phyloP scores from a whole-genome alignment of 2,113 vertebrate genomes.

The Arenaria interpres region DNA sequence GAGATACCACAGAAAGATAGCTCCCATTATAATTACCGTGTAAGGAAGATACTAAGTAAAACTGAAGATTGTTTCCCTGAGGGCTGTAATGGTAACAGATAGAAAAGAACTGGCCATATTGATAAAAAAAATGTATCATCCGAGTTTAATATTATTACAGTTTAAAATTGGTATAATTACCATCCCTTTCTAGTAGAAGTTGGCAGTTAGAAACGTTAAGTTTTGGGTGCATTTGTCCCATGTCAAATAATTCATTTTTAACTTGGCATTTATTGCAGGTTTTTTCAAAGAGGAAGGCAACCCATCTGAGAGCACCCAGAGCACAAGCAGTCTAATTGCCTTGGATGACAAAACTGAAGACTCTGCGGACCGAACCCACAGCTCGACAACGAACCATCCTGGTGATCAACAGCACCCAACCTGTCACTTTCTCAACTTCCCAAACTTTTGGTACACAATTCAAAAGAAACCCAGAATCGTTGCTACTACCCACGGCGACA shows the following conservation, averaged over 20 bases:
- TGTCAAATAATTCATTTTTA: not conserved
- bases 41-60: not conserved
- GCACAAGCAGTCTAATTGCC: not conserved
- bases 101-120: not conserved
- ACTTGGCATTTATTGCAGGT: not conserved
- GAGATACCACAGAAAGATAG: not conserved
- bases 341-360: not conserved
- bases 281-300: not conserved
- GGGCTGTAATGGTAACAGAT: not conserved
- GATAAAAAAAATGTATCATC: not conserved
- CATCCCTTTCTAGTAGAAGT: not conserved
- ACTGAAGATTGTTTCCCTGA: not conserved
- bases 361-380: not conserved
- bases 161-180: not conserved
- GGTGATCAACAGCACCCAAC: not conserved
- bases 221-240: not conserved
- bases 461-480: not conserved
- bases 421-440: not conserved
- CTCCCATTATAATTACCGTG: not conserved
- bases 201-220: not conserved
- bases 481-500: fast-evolving
- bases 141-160: not conserved
- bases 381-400: not conserved
- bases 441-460: not conserved
- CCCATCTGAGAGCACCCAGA: not conserved